These are phyloP conservation scores for Pedionomus torquatus DNA, from an alignment of 2,113 vertebrate species.

Conservation along the genomic window DNA sequence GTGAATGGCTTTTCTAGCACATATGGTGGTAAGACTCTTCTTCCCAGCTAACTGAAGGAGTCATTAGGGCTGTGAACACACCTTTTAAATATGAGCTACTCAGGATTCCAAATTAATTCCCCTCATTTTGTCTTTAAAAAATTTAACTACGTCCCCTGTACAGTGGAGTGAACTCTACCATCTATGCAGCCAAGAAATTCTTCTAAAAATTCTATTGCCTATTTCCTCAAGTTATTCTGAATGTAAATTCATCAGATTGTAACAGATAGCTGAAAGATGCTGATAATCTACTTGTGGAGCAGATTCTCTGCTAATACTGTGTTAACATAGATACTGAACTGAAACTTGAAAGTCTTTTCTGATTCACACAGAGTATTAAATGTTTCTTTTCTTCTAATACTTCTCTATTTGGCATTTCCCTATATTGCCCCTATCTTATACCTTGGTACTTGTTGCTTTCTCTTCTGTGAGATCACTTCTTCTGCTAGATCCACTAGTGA, in stretches of 20 bases:
- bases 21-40: rapidly evolving
- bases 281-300: neutral
- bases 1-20: neutral
- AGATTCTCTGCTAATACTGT: neutral
- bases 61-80: neutral
- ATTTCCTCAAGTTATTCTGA: neutral
- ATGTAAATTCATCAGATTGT: neutral
- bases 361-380: neutral
- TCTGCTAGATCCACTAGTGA: neutral
- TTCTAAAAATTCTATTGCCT: neutral
- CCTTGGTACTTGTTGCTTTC: neutral
- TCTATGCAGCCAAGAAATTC: neutral
- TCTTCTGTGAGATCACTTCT: neutral
- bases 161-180: neutral
- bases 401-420: neutral
- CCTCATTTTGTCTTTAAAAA: neutral
- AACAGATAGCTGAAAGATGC: neutral
- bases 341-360: neutral
- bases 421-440: neutral
- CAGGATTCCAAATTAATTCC: neutral
- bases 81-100: neutral
- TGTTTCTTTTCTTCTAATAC: neutral
- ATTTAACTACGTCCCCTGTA: neutral
- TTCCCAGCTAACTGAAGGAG: neutral
- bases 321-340: neutral